These are phyloP conservation scores for Scaptomyza caliginosa DNA, from an alignment of 2,888 invertebrate species.

Conservation along the genomic window DNA sequence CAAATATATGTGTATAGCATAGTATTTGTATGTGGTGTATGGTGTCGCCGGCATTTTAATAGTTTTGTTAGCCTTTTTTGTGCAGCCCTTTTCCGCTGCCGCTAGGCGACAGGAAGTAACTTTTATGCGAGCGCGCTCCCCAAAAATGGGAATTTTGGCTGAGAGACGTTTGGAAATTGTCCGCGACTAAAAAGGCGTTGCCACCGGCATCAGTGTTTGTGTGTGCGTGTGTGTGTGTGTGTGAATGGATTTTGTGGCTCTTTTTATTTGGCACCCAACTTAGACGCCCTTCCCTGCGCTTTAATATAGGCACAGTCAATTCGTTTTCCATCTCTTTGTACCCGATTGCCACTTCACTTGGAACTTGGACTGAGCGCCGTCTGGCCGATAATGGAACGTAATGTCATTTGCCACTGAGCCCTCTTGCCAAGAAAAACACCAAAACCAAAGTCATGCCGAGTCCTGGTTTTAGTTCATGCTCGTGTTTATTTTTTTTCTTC, in stretches of 20 bases:
- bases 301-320: constrained; percentile 18
- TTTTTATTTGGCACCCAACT: constrained; percentile 64
- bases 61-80: constrained; percentile 72
- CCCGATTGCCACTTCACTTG: constrained; percentile 14
- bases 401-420: constrained; percentile 35
- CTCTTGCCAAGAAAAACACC: constrained; percentile 28
- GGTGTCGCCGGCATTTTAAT: constrained; percentile 75
- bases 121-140: constrained; percentile 62
- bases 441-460: constrained; percentile 31
- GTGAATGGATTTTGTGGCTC: constrained; percentile 70
- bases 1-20: neutral
- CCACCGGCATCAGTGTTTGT: constrained; percentile 28
- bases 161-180: constrained; percentile 26
- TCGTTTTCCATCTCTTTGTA: neutral
- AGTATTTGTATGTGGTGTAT: constrained; percentile 8
- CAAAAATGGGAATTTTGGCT: constrained; percentile 53
- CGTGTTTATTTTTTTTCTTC: constrained; percentile 1
- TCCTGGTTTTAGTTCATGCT: constrained; percentile 3
- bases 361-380: constrained; percentile 13
- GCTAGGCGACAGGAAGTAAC: constrained; percentile 66
- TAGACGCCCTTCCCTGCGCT: neutral
- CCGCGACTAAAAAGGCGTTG: constrained; percentile 39
- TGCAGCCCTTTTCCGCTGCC: constrained; percentile 28
- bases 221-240: constrained; percentile 35
- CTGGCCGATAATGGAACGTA: constrained; percentile 45